Evolutionary conservation across 2,888 invertebrate species (phyloP), one percentile per base, ranked within the genome.

Genomic region (Meloe dianella): DNA sequence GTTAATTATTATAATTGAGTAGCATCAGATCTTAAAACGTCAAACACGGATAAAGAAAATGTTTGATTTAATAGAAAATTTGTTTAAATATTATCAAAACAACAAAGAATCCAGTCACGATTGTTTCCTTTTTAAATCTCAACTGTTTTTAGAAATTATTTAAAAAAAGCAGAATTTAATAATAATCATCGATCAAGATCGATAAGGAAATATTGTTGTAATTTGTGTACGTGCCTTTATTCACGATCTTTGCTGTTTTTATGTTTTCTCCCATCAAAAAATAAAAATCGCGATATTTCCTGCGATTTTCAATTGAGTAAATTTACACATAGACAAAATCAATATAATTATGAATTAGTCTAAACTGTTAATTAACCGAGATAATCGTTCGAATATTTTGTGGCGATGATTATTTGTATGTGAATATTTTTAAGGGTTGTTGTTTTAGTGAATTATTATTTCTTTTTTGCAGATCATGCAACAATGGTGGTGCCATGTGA

Each of bases 401-500:
- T 20, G 20, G 10, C 20, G 20, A 20, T 20, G n/a, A 51, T 10
- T 54, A 51, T 57, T 57, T 57, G 58, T 51, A 12, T 38, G 58
- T 41, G n/a, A 35, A 58, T 63, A 35, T 41, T 20, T 57, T 41
- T 47, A 24, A n/a, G 17, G 38, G 24, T n/a, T 51, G 47, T 61
- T 51, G 30, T 32, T 35, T 20, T 22, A 7, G 1, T 14, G 35
- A 8, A 29, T 41, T 12, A 47, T 32, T 58, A 58, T 63, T 5
- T 47, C 65, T 67, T 63, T 71, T 32, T 76, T 75, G 47, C 71
- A 76, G 75, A 75, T 71, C 70, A 74, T 74, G 74, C 73, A 66
- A 74, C 71, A 68, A 76, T 76, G 76, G 63, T 71, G 72, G 63
- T 71, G 72, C 73, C 73, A 66, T 70, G 71, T 76, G 75, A 67